Percentiles rank a stretch among this genome's conserved stretches.
Evolutionary conservation across 1,140 invertebrate species (phyloP).

Genomic region (Drosophila orena): DNA sequence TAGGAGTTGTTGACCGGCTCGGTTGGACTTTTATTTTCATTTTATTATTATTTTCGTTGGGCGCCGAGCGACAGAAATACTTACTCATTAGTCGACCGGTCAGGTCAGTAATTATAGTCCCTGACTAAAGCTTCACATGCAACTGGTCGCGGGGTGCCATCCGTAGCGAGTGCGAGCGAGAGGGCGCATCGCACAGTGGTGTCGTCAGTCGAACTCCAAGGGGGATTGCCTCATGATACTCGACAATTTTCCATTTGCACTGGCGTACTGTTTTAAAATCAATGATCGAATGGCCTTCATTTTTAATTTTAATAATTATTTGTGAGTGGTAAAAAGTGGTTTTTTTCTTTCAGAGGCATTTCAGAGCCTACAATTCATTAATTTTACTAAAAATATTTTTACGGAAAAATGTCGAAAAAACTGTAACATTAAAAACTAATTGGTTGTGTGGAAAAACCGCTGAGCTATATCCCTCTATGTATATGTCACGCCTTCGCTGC

Average conservation of each 20-base stretch:
- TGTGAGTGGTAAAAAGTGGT: too few species aligned
- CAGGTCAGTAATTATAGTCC: constrained; percentile 62
- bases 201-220: background rate
- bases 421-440: background rate
- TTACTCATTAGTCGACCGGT: constrained; percentile 52
- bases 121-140: constrained; percentile 63
- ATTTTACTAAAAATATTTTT: too few species aligned
- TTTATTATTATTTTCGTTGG: constrained; percentile 14
- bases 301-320: background rate
- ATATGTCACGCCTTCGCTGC: background rate
- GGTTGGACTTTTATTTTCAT: constrained; percentile 38
- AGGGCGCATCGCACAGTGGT: background rate
- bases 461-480: too few species aligned
- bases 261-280: too few species aligned
- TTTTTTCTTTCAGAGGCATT: too few species aligned
- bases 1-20: constrained; percentile 60
- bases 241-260: background rate
- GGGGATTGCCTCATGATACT: background rate
- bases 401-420: too few species aligned
- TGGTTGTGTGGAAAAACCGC: background rate
- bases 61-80: constrained; percentile 48
- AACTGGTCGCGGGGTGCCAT: constrained; percentile 57
- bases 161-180: constrained; percentile 2
- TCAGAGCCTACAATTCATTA: too few species aligned
- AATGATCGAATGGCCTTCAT: background rate